Base-by-base conservation (phyloP, 2,888 invertebrate species). In the Theodoxus fluviatilis region DNA sequence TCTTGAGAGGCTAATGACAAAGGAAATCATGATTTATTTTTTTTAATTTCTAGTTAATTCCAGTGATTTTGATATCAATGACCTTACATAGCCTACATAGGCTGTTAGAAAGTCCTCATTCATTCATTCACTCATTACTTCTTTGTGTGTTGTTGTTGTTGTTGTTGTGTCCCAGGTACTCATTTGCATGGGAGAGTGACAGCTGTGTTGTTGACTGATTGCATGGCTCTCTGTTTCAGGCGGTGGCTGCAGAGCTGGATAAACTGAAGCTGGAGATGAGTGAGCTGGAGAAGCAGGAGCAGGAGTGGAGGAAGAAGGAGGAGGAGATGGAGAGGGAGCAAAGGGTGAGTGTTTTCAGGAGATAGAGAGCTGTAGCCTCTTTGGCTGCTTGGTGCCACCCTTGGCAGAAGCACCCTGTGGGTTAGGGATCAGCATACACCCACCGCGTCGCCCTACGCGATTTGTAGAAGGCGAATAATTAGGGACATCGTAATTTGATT, bases 281-380 rank as follows among this genome's bases (percentile, higher is more conserved):
- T 68, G 88, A 90, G 67, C 86, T 96, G 6, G 93, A 94, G 85
- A 90, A 91, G 73, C 93, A 95, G 86, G 91, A 90, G 73, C 89
- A 90, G 72, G 89, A 90, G 70, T 89, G 93, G 18, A 88, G 89
- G 77, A 90, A 91, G 38, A 91, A 92, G 80, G 94, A 94, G 78
- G 92, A 93, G 0, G 93, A 95, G 47, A 81, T 93, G 3, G 91
- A 90, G 75, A 93, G 92, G 80, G 94, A 95, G 81, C 95, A 95
- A 76, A 93, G 92, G 86, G 90, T 90, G 78, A 74, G 73, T 52
- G 22, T 55, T 7, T 43, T 9, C 12, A 43, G 15, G 43, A 43
- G 43, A 15, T 12, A 15, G 43, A 43, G 43, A 15, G 15, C 15
- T 9, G 43, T 12, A 43, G 9, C 9, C 43, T 43, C 15, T 43